Evolutionary conservation across 2,797 vertebrate genomes (phyloP), one percentile per base, ranked within the genome.

Genomic region (Gymnoscopelus braueri): DNA sequence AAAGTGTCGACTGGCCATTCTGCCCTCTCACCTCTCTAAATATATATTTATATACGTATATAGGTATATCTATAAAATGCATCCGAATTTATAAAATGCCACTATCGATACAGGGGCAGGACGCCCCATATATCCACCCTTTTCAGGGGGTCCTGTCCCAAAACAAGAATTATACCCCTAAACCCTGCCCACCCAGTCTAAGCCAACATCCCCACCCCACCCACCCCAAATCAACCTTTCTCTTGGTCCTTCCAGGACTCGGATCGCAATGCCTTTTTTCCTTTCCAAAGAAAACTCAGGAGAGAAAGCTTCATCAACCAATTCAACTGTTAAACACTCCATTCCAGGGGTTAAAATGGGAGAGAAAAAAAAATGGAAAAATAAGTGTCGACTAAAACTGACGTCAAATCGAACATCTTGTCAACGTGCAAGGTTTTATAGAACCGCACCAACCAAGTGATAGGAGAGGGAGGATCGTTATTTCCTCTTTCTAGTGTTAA

Each of bases 61-160:
- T 92, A 86, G 85, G 82, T 91, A 88, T 91, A 91, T 91, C 88
- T 93, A 93, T 89, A 93, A 96, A 96, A 95, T 94, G 93, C 95
- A 95, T 96, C 95, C 91, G 92, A 94, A 94, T 95, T 94, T 95
- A 94, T 95, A 95, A 97, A 97, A 97, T 93, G 94, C 95, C 97
- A 97, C 95, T 94, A 94, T 95, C 94, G 92, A 95, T 91, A 88
- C 90, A 92, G 91, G 94, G 93, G 91, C 90, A 95, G 94, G 94
- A 85, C 88, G 75, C 92, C 94, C 19, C 66, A 80, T 82, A 90
- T 92, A 85, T 87, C 81, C 73, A 87, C 83, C 87, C 75, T 74
- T 47, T 72, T 80, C 61, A 70, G 77, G 83, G 82, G 79, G 49
- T 65, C 90, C 87, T 83, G 86, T 89, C 86, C 84, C 87, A 83